A percentile compares a stretch with the other conserved stretches of the same genome.
phyloP scores from a whole-genome alignment of 2,113 vertebrate genomes.

The Pholis gunnellus region DNA sequence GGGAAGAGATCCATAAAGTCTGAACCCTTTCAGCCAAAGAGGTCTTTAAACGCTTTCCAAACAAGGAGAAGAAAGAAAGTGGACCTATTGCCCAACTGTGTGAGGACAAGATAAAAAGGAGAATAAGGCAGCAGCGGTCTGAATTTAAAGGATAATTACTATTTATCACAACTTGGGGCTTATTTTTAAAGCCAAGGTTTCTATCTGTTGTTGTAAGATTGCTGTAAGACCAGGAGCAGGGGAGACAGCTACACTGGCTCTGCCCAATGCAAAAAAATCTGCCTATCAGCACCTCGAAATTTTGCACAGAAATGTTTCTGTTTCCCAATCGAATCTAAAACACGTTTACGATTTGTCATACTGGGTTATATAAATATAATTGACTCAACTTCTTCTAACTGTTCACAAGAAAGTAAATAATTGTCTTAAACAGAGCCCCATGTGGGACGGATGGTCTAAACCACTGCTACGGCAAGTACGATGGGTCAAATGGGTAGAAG shows the following conservation, averaged over 20 bases:
- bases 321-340: too few relatives aligned
- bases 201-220: not conserved
- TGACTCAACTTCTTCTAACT: not conserved
- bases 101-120: constrained; percentile 6
- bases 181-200: constrained; percentile 1
- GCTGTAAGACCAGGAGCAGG: not conserved
- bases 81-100: not conserved
- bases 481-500: not conserved
- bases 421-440: not conserved
- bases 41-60: constrained; percentile 46
- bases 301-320: not conserved
- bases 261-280: not conserved
- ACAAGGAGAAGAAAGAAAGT: constrained; percentile 48
- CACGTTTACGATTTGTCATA: too few relatives aligned
- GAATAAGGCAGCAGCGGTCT: not conserved
- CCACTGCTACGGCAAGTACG: not conserved
- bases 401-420: not conserved
- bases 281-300: not conserved
- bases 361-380: not conserved
- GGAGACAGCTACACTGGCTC: not conserved
- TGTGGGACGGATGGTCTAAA: not conserved
- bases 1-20: constrained; percentile 30
- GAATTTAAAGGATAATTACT: constrained; percentile 11
- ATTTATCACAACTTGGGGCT: constrained; percentile 13
- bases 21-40: constrained; percentile 48